Evolutionary conservation across 1,140 invertebrate genomes (phyloP), one percentile per base, ranked within the genome.

Genomic region (Phortica variegata): DNA sequence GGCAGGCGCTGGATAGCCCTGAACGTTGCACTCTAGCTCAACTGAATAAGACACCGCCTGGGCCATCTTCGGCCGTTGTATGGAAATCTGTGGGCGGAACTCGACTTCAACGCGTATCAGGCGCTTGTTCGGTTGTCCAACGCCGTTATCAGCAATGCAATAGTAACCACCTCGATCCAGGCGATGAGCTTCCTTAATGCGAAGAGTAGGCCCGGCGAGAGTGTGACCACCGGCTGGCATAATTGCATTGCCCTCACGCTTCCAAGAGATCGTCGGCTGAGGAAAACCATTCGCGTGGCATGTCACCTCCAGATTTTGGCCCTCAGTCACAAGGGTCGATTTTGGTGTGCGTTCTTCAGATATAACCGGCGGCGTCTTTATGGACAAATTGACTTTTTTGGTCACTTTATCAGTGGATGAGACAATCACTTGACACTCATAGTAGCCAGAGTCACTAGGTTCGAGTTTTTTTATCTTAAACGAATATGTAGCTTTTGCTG

Each of bases 81-180:
- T 85, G 12, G 81, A 82, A 8, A 91, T 87, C 8, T 88, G 84
- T 0, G 90, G 89, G 0, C 85, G 75, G 65, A 88, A 89, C 78
- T 90, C 87, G n/a, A 91, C 86, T 76, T 91, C 89, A 0, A 92
- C 81, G 13, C 85, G 85, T 55, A 91, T 85, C 61, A 90, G 86
- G 54, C 87, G 77, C 43, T 83, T 77, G 13, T 86, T 83, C 15
- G 87, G 87, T 55, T 83, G 82, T 2, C 90, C 89, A 20, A 91
- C 87, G 32, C 82, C 87, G 73, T 95, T 94, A 68, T 93, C 86
- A 26, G 90, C 90, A 10, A 91, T 85, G 68, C 93, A 95, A 54
- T 89, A 91, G 72, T 93, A 94, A 0, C 86, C 88, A 3, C 91
- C 91, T 40, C 89, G 79, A 71, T 93, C 89, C 66, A 90, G 84